Percentiles rank a stretch among this genome's conserved stretches.
phyloP scores from a whole-genome alignment of 30 jellyfish, hydroid and myxozoan species.

The Catostylus mosaicus region DNA sequence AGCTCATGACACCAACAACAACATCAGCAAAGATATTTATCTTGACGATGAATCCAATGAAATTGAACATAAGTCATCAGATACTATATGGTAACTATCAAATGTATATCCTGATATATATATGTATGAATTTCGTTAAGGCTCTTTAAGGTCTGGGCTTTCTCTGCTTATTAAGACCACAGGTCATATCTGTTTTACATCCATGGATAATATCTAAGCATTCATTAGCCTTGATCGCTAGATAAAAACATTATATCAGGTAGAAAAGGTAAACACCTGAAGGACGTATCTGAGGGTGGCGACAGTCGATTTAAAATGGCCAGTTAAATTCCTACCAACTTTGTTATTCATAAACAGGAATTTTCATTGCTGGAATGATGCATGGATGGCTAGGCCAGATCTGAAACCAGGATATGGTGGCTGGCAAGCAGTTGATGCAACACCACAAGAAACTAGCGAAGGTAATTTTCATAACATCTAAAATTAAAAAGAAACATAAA shows the following conservation, averaged over 20 bases:
- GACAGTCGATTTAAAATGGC: too few species aligned
- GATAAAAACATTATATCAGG: too few species aligned
- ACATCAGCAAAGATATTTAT: conserved; percentile 71
- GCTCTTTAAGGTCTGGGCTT: too few species aligned
- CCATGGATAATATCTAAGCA: too few species aligned
- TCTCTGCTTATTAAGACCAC: too few species aligned
- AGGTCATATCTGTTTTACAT: too few species aligned
- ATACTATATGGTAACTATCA: conserved; percentile 78
- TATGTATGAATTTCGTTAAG: too few species aligned
- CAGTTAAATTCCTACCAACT: neutral
- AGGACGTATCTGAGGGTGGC: too few species aligned
- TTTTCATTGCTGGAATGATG: conserved; percentile 97
- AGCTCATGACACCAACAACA: conserved; percentile 95
- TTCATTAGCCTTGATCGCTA: too few species aligned
- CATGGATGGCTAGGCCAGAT: conserved; percentile 91
- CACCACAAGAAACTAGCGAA: conserved; percentile 93
- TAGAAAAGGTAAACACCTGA: too few species aligned
- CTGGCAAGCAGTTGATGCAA: conserved; percentile 98
- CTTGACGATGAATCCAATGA: conserved; percentile 81
- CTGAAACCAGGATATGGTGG: conserved; percentile 91
- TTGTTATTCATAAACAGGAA: conserved; percentile 57
- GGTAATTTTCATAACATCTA: conserved; percentile 40
- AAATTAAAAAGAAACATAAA: too few species aligned
- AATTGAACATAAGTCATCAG: conserved; percentile 55
- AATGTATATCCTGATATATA: too few species aligned